These are phyloP conservation scores for Catamblyrhynchus diadema DNA, from an alignment of 2,797 vertebrate genomes.

Conservation along the genomic window DNA sequence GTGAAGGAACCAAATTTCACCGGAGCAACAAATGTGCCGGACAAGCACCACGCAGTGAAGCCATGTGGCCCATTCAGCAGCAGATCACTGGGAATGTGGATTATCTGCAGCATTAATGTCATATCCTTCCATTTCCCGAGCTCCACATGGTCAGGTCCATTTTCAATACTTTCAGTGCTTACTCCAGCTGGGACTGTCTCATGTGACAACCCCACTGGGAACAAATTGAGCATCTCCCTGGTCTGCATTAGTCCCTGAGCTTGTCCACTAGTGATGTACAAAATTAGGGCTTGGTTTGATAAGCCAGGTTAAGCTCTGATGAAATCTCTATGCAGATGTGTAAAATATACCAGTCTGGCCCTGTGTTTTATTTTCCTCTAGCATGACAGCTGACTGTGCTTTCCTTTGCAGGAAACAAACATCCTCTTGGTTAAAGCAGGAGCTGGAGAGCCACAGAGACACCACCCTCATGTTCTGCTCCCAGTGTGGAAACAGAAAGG, in stretches of 20 bases:
- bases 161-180: neutral
- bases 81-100: neutral
- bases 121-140: neutral
- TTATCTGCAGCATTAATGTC: neutral
- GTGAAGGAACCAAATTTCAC: neutral
- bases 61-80: neutral
- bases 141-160: neutral
- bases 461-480: neutral
- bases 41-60: neutral
- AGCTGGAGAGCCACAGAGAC: neutral
- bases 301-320: neutral
- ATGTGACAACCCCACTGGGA: neutral
- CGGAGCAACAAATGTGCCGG: neutral
- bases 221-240: neutral
- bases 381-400: neutral
- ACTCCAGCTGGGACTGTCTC: neutral
- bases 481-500: neutral
- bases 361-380: neutral
- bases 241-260: neutral
- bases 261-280: neutral
- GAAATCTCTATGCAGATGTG: neutral
- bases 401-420: slow-evolving; percentile 27
- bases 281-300: neutral
- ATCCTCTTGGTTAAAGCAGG: neutral
- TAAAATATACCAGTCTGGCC: neutral